A percentile compares a stretch with the other conserved stretches of the same genome.
phyloP scores from a whole-genome alignment of 2,797 vertebrate genomes.

The Diplodus sargus region DNA sequence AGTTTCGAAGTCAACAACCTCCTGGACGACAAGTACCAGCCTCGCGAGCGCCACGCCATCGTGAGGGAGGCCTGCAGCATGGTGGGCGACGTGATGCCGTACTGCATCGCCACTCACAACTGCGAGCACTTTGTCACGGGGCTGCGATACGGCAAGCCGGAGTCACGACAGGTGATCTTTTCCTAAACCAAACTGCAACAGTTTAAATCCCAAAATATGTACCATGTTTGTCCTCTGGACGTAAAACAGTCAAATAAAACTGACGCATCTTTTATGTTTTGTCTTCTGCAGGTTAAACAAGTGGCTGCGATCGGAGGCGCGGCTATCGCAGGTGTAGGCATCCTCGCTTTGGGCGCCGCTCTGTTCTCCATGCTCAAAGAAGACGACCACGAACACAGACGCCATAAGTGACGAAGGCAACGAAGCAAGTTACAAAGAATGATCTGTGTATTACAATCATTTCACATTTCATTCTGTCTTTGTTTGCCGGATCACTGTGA shows the following conservation, averaged over 20 bases:
- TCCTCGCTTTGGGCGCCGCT: background rate
- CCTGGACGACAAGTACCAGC: constrained; percentile 69
- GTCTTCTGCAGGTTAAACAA: constrained; percentile 32
- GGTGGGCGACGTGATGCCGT: constrained; percentile 71
- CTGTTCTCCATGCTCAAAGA: constrained; percentile 24
- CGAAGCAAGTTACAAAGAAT: background rate
- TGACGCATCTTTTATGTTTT: background rate
- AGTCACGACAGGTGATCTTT: constrained; percentile 81
- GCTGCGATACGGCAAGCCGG: constrained; percentile 82
- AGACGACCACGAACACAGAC: background rate
- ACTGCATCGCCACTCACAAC: constrained; percentile 76
- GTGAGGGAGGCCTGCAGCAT: constrained; percentile 69
- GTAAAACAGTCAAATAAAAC: no score
- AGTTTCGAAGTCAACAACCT: constrained; percentile 81
- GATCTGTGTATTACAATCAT: background rate
- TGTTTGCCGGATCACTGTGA: background rate
- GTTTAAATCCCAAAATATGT: no score
- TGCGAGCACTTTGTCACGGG: constrained; percentile 88
- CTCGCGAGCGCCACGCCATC: constrained; percentile 62
- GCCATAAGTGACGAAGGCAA: background rate
- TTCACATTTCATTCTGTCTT: background rate
- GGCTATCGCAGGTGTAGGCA: background rate
- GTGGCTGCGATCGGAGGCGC: constrained; percentile 1
- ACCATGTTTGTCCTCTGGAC: no score
- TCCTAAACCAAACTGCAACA: no score